Evolutionary conservation across 2,888 invertebrate species (phyloP).

Genomic region (Tenthredo mesomela): DNA sequence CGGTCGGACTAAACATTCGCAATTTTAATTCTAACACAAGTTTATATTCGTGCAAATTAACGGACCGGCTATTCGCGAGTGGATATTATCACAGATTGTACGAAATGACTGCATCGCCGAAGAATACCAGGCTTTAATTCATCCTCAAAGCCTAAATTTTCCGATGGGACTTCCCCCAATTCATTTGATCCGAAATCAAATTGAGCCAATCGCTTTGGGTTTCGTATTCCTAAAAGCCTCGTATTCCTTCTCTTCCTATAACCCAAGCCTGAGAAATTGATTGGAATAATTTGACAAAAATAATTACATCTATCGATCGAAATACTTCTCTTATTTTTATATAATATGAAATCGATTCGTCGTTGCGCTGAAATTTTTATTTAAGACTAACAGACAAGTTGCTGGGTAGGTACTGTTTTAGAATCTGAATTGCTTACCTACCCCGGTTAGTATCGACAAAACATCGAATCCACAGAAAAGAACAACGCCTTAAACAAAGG

Average conservation of each 20-base stretch:
- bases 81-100: background rate
- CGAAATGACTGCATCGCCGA: background rate
- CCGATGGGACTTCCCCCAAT: background rate
- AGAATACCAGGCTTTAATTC: background rate
- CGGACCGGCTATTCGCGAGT: background rate
- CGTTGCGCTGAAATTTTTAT: background rate
- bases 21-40: background rate
- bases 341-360: background rate
- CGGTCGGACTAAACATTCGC: background rate
- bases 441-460: slow-evolving; percentile 48
- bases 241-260: background rate
- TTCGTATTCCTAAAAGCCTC: background rate
- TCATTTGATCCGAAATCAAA: background rate
- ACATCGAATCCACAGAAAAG: slow-evolving; percentile 40
- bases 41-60: background rate
- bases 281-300: background rate
- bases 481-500: slow-evolving; percentile 30
- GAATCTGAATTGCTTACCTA: slow-evolving; percentile 33
- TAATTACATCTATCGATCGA: background rate
- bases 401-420: background rate
- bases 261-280: background rate
- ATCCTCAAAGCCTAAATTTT: background rate
- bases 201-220: background rate
- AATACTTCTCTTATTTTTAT: background rate
- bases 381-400: background rate